phyloP scores from a whole-genome alignment of 2,113 vertebrate species.

The Ceyx melanurus region DNA sequence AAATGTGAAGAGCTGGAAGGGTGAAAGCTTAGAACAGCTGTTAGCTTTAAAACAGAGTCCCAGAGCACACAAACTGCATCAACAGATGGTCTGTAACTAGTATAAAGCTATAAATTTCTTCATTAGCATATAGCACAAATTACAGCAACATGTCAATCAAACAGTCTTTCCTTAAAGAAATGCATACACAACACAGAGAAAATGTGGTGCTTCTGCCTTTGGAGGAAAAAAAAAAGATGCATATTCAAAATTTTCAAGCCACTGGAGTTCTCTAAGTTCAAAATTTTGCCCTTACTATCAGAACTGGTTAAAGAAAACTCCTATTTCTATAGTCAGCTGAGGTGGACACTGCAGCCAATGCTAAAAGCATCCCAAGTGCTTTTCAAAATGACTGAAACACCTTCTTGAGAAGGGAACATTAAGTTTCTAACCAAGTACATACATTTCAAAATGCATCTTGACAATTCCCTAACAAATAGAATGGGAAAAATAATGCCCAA shows the following conservation, averaged over 20 bases:
- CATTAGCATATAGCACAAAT: slow-evolving; percentile 52
- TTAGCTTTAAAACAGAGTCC: slow-evolving; percentile 20
- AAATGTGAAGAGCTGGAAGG: slow-evolving; percentile 30
- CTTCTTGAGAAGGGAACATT: not conserved
- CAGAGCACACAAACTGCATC: slow-evolving; percentile 36
- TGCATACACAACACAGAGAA: not conserved
- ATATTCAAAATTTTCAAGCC: not conserved
- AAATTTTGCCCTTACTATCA: not conserved
- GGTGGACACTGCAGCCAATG: not conserved
- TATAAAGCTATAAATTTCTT: slow-evolving; percentile 51
- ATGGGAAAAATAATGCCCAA: not conserved
- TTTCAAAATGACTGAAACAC: not conserved
- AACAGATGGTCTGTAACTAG: slow-evolving; percentile 50
- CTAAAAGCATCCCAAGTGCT: not conserved
- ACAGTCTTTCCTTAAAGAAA: not conserved
- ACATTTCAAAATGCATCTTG: not conserved
- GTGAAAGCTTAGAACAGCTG: slow-evolving; percentile 37
- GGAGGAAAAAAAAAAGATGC: not conserved
- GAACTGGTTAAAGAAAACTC: not conserved
- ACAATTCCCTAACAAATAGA: not conserved
- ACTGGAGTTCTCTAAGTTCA: not conserved
- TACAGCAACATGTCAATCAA: slow-evolving; percentile 40
- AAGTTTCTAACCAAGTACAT: not conserved
- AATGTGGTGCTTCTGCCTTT: not conserved
- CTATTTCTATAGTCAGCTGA: not conserved